Evolutionary conservation across 92 coral and sea anemone genomes (phyloP).

Genomic region (Nematostella vectensis): DNA sequence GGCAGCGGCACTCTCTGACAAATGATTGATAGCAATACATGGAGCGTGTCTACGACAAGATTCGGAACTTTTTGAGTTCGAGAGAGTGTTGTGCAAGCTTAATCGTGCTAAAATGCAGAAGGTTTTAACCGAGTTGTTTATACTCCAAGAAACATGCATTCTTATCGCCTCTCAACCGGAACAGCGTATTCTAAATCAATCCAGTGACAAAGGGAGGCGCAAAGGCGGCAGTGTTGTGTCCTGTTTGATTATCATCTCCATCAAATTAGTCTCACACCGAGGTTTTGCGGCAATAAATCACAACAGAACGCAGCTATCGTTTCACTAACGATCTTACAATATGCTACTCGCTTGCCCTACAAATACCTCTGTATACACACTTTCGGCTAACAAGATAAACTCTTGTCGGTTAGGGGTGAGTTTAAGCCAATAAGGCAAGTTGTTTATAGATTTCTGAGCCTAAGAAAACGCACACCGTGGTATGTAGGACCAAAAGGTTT

Average conservation of each 20-base stretch:
- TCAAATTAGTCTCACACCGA: constrained; percentile 13
- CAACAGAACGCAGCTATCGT: constrained; percentile 21
- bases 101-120: too few species aligned
- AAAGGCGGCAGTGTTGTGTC: constrained; percentile 1
- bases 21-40: too few species aligned
- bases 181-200: constrained; percentile 12
- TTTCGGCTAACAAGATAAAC: background rate
- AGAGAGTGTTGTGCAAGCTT: too few species aligned
- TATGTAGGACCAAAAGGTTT: constrained; percentile 10
- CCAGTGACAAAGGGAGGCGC: background rate
- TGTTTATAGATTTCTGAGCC: background rate
- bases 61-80: too few species aligned
- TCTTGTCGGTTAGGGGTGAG: background rate
- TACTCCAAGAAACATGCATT: too few species aligned
- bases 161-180: constrained; percentile 14
- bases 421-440: background rate
- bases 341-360: background rate
- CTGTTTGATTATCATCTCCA: constrained; percentile 15
- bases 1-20: too few species aligned
- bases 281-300: constrained; percentile 23
- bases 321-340: constrained; percentile 25
- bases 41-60: too few species aligned
- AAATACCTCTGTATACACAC: background rate
- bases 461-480: constrained; percentile 30
- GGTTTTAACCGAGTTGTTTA: too few species aligned